Base-by-base conservation (phyloP, 2,113 vertebrate species). In the Corythaixoides concolor region DNA sequence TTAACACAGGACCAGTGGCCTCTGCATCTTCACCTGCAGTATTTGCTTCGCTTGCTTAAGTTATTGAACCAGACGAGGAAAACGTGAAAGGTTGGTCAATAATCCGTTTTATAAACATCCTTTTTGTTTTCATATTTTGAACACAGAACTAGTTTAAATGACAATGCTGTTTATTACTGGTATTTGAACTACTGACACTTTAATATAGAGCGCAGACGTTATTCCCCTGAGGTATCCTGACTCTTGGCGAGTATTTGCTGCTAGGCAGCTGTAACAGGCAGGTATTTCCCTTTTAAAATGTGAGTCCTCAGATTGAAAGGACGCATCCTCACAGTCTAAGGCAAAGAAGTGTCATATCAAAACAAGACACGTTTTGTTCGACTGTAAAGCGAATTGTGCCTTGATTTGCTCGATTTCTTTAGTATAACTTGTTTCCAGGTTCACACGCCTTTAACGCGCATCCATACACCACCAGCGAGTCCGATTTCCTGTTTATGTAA, bases 391-490 rank as follows among this genome's bases (percentile, higher is more conserved):
- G 47, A 88, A 43, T 24, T 1, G 15, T 32, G 19, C 55, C 33
- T 59, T 45, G 8, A 27, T 7, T 68, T 70, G 35, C 45, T 76
- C 1, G 0, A n/a, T 17, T n/a, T 5, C 26, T 53, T 58, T 6
- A n/a, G 8, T 20, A 16, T 7, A 19, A 22, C 10, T 12, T 23
- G 10, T 20, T 23, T 35, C 53, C 52, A 70, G 19, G 8, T 39
- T 56, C 50, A 49, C 12, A 4, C 1, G 24, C 33, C 20, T 32
- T 35, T 45, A 55, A 55, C 3, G 2, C 0, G 4, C 28, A 79
- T 2, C n/a, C 32, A 8, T 1, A 1, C 35, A 30, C 8, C 32
- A 12, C 35, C 3, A 8, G 3, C 9, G 47, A 18, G 28, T 33
- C 52, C 2, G 2, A 50, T 6, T 43, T 66, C 39, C 33, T 37